Evolutionary conservation across 1,140 invertebrate species (phyloP).

Genomic region (Drosophila melanica): DNA sequence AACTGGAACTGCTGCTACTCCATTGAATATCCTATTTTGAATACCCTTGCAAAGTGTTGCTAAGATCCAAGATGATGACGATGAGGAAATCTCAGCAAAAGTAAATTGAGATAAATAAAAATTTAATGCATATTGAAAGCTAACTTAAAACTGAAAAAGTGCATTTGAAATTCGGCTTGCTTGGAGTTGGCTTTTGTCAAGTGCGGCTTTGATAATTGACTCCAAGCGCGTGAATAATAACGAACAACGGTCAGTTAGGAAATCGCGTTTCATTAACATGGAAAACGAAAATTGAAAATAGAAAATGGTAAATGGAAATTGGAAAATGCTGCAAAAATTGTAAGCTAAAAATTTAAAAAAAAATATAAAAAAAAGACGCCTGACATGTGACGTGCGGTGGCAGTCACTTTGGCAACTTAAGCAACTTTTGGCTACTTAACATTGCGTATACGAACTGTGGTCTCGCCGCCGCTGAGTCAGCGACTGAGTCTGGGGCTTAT

Average conservation of each 20-base stretch:
- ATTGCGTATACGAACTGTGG: slow-evolving; percentile 65
- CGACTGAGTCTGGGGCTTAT: slow-evolving; percentile 35
- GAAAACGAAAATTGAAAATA: slow-evolving; percentile 64
- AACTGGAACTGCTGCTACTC: slow-evolving; percentile 49
- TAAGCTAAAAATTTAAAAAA: slow-evolving; percentile 6
- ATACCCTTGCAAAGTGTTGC: slow-evolving; percentile 11
- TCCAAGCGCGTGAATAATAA: slow-evolving; percentile 78
- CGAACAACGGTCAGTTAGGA: slow-evolving; percentile 70
- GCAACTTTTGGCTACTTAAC: slow-evolving; percentile 45
- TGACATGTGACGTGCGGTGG: slow-evolving; percentile 57
- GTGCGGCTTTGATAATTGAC: slow-evolving; percentile 71
- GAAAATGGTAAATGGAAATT: slow-evolving; percentile 50
- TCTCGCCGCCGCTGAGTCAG: neutral
- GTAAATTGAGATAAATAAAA: no score
- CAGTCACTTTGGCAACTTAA: slow-evolving; percentile 16
- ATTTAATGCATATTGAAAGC: no score
- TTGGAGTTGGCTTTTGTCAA: neutral
- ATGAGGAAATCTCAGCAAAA: no score
- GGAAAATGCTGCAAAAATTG: slow-evolving; percentile 44
- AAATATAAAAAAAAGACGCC: slow-evolving; percentile 16
- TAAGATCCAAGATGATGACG: no score
- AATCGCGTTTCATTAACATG: slow-evolving; percentile 79
- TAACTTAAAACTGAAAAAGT: neutral
- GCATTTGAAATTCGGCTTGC: neutral
- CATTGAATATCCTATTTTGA: neutral